phyloP scores from a whole-genome alignment of 2,113 vertebrate genomes.

The Cebus imitator region DNA sequence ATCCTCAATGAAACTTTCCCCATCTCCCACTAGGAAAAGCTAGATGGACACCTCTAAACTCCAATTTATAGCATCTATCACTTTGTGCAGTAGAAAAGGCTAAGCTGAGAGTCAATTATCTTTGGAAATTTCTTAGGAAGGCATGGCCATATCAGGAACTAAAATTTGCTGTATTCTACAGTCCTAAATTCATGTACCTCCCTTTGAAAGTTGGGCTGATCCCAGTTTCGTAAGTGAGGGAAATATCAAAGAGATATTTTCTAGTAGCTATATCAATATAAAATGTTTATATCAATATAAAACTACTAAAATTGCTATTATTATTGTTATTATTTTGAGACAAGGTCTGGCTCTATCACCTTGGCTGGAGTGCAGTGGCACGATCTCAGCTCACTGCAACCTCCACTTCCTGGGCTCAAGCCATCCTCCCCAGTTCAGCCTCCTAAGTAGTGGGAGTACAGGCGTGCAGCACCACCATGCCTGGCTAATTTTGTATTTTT shows the following conservation, averaged over 20 bases:
- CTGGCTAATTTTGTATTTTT: too few species aligned
- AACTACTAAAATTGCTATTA: not conserved
- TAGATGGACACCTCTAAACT: not conserved
- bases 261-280: too few species aligned
- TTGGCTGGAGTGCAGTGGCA: too few species aligned
- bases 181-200: not conserved
- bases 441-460: too few species aligned
- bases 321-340: not conserved
- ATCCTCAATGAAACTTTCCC: not conserved
- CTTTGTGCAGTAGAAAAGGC: not conserved
- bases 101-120: not conserved
- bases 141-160: not conserved
- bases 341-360: too few species aligned
- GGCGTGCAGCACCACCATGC: too few species aligned
- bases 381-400: too few species aligned
- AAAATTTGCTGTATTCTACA: not conserved
- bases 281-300: not conserved
- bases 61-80: not conserved
- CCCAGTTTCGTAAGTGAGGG: not conserved
- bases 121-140: conserved; percentile 8
- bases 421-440: too few species aligned
- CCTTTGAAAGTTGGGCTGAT: not conserved
- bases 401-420: too few species aligned
- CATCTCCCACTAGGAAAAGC: not conserved
- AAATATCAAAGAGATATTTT: not conserved